Conservation (phyloP, 2,113 vertebrate genomes). For the Mormyrus lacerda region DNA sequence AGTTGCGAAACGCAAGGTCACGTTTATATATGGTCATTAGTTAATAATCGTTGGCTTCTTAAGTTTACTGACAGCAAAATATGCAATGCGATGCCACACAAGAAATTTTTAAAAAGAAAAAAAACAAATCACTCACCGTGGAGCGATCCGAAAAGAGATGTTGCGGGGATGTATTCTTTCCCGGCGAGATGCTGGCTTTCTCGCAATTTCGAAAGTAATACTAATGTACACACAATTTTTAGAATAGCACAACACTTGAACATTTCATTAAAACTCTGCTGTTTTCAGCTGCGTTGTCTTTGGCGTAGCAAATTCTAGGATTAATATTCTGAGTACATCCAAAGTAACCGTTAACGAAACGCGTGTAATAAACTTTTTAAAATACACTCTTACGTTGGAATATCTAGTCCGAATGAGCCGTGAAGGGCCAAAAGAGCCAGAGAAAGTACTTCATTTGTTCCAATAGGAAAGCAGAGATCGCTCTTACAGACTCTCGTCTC, state of each 20-base stretch:
- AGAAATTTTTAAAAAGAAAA: background rate
- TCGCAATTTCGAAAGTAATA: background rate
- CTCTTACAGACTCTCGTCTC: conserved; percentile 42
- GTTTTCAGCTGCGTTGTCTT: background rate
- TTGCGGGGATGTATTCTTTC: background rate
- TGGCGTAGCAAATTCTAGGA: background rate
- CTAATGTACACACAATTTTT: background rate
- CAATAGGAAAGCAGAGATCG: conserved; percentile 40
- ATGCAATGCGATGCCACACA: background rate
- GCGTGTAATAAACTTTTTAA: conserved; percentile 7
- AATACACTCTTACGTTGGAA: conserved; percentile 48
- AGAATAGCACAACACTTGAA: background rate
- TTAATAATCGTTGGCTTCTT: conserved; percentile 23
- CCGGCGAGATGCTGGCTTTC: background rate
- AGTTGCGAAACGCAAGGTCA: conserved; percentile 44
- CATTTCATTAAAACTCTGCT: background rate
- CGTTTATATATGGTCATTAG: conserved; percentile 32
- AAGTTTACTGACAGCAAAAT: background rate
- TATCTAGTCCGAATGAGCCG: conserved; percentile 37
- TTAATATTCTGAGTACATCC: background rate
- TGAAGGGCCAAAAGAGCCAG: conserved; percentile 42
- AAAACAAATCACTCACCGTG: background rate
- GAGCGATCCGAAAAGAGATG: background rate
- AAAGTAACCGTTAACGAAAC: conserved; percentile 1
- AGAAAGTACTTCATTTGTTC: conserved; percentile 57